These are phyloP conservation scores for Syngnathus floridae DNA, from an alignment of 2,113 vertebrate species.

Conservation along the genomic window DNA sequence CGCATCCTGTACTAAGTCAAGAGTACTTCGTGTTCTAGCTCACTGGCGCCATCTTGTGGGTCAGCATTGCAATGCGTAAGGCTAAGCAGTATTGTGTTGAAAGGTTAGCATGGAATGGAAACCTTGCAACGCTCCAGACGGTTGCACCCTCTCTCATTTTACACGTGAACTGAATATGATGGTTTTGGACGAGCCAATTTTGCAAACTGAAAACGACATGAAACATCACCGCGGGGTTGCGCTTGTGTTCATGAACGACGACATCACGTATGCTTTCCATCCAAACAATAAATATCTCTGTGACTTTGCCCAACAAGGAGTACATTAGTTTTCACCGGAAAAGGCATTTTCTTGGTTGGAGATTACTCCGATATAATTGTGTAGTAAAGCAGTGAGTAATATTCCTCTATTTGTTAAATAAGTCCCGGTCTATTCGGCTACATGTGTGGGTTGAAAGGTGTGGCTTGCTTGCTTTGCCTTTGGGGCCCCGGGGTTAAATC, in stretches of 20 bases:
- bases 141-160: not conserved
- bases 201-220: constrained; percentile 46
- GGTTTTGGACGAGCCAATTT: constrained; percentile 26
- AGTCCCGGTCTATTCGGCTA: constrained; percentile 74
- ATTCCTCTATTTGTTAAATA: constrained; percentile 72
- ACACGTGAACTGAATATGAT: constrained; percentile 4
- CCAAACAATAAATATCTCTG: constrained; percentile 60
- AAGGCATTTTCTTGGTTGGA: constrained; percentile 80
- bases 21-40: constrained; percentile 16
- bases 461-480: constrained; percentile 33
- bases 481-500: constrained; percentile 44
- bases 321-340: constrained; percentile 66
- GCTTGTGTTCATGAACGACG: constrained; percentile 53
- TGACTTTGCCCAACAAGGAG: constrained; percentile 70
- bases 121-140: constrained; percentile 15
- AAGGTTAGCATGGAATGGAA: constrained; percentile 25
- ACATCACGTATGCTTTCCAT: constrained; percentile 45
- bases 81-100: constrained; percentile 22
- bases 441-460: constrained; percentile 67
- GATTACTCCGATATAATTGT: constrained; percentile 69
- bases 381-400: constrained; percentile 77
- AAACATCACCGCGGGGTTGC: constrained; percentile 27
- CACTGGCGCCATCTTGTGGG: constrained; percentile 44
- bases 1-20: constrained; percentile 32
- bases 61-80: constrained; percentile 23